phyloP scores from a whole-genome alignment of 2,888 invertebrate genomes.

The Hermaeophaga mercurialis region DNA sequence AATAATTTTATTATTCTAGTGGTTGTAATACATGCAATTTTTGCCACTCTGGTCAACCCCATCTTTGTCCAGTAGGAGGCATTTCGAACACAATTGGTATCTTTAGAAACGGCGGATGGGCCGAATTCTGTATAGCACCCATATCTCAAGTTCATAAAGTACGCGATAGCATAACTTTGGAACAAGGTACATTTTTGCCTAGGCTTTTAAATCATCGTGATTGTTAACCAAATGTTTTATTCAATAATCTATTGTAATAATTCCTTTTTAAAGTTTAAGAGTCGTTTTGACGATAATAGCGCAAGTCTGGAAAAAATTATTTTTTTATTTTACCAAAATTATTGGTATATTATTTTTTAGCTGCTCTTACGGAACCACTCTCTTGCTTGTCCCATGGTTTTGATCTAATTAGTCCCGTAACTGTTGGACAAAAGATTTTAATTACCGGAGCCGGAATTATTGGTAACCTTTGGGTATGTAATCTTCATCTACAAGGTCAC shows the following conservation, averaged over 20 bases:
- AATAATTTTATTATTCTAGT: conserved; percentile 50
- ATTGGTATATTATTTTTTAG: too few relatives aligned
- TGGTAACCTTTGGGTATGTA: conserved; percentile 70
- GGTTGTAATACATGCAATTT: conserved; percentile 66
- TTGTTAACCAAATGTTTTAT: background rate
- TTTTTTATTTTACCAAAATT: too few relatives aligned
- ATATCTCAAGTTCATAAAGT: conserved; percentile 66
- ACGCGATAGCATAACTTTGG: conserved; percentile 62
- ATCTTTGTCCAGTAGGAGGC: conserved; percentile 67
- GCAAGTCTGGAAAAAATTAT: too few relatives aligned
- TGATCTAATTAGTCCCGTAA: conserved; percentile 66
- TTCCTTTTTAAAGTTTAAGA: too few relatives aligned
- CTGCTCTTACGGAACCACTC: conserved; percentile 70
- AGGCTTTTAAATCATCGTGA: too few relatives aligned
- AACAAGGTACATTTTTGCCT: conserved; percentile 68
- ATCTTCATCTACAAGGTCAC: conserved; percentile 71
- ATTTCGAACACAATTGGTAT: conserved; percentile 68
- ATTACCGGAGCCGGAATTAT: conserved; percentile 76
- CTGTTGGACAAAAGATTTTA: conserved; percentile 66
- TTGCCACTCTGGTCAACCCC: conserved; percentile 69
- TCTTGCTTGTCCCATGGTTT: conserved; percentile 74
- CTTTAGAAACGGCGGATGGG: conserved; percentile 71
- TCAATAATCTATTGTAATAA: too few relatives aligned
- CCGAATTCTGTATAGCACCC: conserved; percentile 67
- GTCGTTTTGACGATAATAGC: too few relatives aligned